These are phyloP conservation scores for Metaphire vulgaris DNA, from an alignment of 1,140 invertebrate genomes.

Conservation along the genomic window DNA sequence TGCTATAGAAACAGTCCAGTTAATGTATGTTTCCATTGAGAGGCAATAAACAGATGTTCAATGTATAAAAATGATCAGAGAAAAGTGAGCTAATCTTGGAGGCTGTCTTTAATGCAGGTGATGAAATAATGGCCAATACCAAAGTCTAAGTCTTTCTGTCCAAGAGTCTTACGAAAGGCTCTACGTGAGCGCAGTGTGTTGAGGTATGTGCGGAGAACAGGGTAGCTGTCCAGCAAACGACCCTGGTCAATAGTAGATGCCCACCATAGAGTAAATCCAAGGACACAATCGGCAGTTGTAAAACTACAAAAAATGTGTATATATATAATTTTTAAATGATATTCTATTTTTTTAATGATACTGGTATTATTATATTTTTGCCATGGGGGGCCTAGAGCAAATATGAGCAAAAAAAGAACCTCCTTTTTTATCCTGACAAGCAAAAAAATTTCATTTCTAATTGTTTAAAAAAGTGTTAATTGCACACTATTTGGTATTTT, in stretches of 20 bases:
- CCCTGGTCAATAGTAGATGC: conserved; percentile 33
- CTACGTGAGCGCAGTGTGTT: conserved; percentile 27
- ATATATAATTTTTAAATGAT: background rate
- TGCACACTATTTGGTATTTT: no score
- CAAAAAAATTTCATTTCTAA: no score
- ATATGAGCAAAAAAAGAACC: no score
- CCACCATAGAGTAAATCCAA: conserved; percentile 39
- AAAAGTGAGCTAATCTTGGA: background rate
- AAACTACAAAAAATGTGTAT: conserved; percentile 32
- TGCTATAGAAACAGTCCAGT: background rate
- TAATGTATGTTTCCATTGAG: background rate
- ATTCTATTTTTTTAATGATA: no score
- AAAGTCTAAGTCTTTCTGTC: background rate
- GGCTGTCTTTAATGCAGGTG: background rate
- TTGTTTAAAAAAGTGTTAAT: no score
- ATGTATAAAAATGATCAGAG: background rate
- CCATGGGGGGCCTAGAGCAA: no score
- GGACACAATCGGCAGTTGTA: conserved; percentile 38
- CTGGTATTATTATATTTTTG: no score
- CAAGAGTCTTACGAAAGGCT: conserved; percentile 28
- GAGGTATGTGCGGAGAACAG: conserved; percentile 31
- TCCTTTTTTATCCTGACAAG: no score
- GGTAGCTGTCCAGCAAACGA: conserved; percentile 31
- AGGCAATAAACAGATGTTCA: background rate
- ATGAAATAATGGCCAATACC: background rate